Base-by-base conservation (phyloP, 2,888 invertebrate species). In the Yponomeuta evonymella region DNA sequence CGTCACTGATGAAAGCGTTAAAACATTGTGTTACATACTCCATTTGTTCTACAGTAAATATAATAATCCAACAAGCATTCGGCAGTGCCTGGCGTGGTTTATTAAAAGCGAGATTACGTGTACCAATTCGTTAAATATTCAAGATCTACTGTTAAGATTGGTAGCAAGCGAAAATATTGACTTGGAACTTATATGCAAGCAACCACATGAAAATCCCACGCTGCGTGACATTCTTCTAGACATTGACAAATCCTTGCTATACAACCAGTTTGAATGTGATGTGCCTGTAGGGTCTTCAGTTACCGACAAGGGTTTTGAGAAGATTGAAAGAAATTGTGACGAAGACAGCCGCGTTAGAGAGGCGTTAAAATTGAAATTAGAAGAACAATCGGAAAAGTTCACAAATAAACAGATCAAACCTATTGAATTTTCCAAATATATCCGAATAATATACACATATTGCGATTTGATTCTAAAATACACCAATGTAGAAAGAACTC, bases 31-130 rank as follows among this genome's bases (percentile, higher is more conserved):
- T 70, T 73, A 75, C 62, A 72, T 89, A 29, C 81, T 87, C 68
- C 73, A 83, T 67, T 85, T 83, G 72, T 89, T 86, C 76, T 91
- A 85, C 73, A 86, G 79, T 72, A 89, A 88, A 77, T 87, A 85
- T 72, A 85, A 82, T 66, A 74, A 79, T 29, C 74, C 79, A 23
- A 83, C 84, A 70, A 76, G 80, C 23, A 81, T 86, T 74, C 71
- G 77, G 5, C 81, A 84, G 75, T 86, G 83, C 74, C 79, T 88
- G 58, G 74, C 75, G 23, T 93, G 92, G 92, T 76, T 90, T 6
- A 77, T 77, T 43, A 76, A 81, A 23, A 81, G 79, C 70, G 81
- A 83, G 69, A 72, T 81, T 9, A 75, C 74, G 6, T 74, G 75
- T n/a, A 71, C 85, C 23, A 75, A 80, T 72, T 72, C 77, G 8